Conservation (phyloP, 37 sponge, comb jelly and placozoan species). For the Aphrocallistes beatrix region DNA sequence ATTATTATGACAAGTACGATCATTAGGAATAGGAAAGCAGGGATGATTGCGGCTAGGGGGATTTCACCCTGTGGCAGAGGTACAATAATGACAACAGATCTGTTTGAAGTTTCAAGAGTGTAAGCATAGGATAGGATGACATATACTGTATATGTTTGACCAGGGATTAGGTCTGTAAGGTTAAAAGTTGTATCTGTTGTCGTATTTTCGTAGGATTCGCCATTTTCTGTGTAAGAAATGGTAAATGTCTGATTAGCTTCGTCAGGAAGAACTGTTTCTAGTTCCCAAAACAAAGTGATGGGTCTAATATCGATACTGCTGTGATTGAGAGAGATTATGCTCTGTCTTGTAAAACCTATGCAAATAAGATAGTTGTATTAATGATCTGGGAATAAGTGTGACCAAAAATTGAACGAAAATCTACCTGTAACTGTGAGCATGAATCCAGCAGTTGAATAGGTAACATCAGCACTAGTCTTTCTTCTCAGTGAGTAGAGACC, state of each 20-base stretch:
- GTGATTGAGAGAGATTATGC: background rate
- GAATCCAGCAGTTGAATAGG: background rate
- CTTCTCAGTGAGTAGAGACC: background rate
- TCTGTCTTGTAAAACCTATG: background rate
- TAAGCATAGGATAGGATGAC: background rate
- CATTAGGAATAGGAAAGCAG: background rate
- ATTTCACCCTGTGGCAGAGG: background rate
- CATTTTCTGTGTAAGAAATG: background rate
- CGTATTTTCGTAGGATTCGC: background rate
- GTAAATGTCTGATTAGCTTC: background rate
- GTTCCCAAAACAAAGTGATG: background rate
- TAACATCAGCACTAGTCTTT: background rate
- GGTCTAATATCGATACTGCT: background rate
- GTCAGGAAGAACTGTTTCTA: background rate
- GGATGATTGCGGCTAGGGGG: background rate
- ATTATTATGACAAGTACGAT: background rate
- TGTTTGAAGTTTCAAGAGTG: background rate
- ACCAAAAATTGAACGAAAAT: background rate
- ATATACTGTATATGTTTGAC: background rate
- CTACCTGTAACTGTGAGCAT: background rate
- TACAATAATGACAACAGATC: background rate
- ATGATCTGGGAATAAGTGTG: too few relatives aligned
- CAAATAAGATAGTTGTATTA: too few relatives aligned
- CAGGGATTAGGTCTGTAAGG: background rate
- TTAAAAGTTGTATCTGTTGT: background rate